phyloP scores from a whole-genome alignment of 2,888 invertebrate genomes.

The Phengaris alcon region DNA sequence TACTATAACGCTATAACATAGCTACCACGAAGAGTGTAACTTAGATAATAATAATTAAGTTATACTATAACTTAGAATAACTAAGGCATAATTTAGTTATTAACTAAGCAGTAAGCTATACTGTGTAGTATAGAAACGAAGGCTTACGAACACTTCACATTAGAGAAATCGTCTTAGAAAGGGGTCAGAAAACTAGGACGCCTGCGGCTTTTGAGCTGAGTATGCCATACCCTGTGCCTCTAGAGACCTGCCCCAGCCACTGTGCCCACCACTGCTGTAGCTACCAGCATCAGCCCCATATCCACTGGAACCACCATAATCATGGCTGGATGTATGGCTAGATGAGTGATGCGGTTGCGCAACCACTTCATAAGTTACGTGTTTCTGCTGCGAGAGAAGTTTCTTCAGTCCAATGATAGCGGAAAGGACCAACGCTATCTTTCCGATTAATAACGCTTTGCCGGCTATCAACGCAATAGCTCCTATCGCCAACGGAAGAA shows the following conservation, averaged over 20 bases:
- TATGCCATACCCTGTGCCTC: slow-evolving; percentile 90
- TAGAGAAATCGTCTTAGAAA: slow-evolving; percentile 63
- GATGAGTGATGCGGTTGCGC: slow-evolving; percentile 89
- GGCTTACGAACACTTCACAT: slow-evolving; percentile 62
- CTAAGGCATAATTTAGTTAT: too few species aligned
- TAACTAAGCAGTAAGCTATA: too few species aligned
- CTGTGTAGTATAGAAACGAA: too few species aligned
- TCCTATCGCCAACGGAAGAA: slow-evolving; percentile 88
- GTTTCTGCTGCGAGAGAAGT: slow-evolving; percentile 88
- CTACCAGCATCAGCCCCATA: slow-evolving; percentile 83
- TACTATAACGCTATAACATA: too few species aligned
- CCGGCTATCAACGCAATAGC: slow-evolving; percentile 92
- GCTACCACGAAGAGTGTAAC: too few species aligned
- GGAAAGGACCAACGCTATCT: slow-evolving; percentile 89
- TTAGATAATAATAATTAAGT: too few species aligned
- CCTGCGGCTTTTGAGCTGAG: slow-evolving; percentile 82
- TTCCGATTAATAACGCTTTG: slow-evolving; percentile 90
- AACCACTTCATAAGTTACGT: slow-evolving; percentile 92
- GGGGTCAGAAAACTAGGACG: slow-evolving; percentile 62
- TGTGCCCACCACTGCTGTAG: slow-evolving; percentile 67
- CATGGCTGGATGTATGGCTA: slow-evolving; percentile 84
- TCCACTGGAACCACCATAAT: slow-evolving; percentile 81
- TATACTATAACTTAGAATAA: too few species aligned
- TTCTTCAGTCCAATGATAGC: slow-evolving; percentile 92
- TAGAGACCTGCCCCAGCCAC: slow-evolving; percentile 86